Percentiles rank a stretch among this genome's conserved stretches.
phyloP scores from a whole-genome alignment of 2,113 vertebrate genomes.

The Pterocles gutturalis region DNA sequence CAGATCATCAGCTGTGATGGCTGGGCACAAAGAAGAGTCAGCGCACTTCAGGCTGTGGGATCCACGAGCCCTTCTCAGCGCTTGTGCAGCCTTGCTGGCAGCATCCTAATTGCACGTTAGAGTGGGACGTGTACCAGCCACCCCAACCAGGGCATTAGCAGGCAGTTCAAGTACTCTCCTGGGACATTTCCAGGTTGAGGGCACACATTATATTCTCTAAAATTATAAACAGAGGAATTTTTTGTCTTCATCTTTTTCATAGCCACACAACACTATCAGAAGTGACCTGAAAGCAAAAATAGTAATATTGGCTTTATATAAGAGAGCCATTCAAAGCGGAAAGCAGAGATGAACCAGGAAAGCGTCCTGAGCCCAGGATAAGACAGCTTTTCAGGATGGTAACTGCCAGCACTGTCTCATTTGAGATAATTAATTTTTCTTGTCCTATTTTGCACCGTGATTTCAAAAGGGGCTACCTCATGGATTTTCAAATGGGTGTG shows the following conservation, averaged over 20 bases:
- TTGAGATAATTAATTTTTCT: not conserved
- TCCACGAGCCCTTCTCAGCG: not conserved
- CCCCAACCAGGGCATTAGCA: fast-evolving
- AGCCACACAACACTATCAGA: not conserved
- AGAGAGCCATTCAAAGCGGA: not conserved
- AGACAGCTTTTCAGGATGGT: not conserved
- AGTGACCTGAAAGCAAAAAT: not conserved
- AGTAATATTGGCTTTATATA: not conserved
- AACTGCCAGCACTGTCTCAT: fast-evolving
- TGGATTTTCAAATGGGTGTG: not conserved
- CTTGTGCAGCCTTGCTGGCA: not conserved
- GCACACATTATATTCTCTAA: not conserved
- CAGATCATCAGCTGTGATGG: fast-evolving
- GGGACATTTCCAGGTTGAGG: not conserved
- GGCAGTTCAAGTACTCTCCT: not conserved
- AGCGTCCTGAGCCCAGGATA: fast-evolving
- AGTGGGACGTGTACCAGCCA: not conserved
- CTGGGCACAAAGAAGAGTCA: not conserved
- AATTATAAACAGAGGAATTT: not conserved
- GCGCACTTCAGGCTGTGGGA: not conserved
- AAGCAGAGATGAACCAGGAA: not conserved
- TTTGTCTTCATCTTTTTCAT: not conserved
- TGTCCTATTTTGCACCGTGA: not conserved
- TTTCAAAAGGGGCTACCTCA: not conserved
- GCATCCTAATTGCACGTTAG: fast-evolving